phyloP scores from a whole-genome alignment of 2,113 vertebrate genomes.

The Pitta sordida region DNA sequence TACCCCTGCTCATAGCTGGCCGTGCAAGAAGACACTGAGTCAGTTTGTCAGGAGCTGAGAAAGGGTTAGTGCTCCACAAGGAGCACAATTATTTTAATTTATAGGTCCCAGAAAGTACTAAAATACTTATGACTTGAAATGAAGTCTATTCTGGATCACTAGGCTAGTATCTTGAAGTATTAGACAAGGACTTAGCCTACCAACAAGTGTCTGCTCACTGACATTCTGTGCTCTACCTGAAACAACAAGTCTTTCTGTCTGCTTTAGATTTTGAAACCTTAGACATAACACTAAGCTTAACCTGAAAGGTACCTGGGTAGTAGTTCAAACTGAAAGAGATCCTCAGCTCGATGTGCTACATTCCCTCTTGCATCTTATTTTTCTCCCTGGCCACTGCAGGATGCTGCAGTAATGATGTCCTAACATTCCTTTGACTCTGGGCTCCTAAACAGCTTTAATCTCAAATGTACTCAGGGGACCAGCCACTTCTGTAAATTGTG shows the following conservation, averaged over 20 bases:
- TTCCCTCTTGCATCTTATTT: neutral
- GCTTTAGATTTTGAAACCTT: neutral
- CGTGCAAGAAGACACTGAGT: neutral
- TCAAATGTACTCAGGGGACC: neutral
- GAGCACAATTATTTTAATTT: neutral
- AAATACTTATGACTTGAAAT: neutral
- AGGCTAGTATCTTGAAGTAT: neutral
- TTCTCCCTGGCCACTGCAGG: neutral
- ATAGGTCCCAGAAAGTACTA: neutral
- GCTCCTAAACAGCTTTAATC: neutral
- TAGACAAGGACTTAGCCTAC: neutral
- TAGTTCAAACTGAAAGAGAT: neutral
- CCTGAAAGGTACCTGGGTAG: neutral
- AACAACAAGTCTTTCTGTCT: neutral
- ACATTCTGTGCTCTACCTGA: neutral
- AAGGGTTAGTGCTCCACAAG: neutral
- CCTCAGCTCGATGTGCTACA: rapidly evolving
- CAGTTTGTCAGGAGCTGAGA: neutral
- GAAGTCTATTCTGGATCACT: neutral
- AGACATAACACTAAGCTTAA: neutral
- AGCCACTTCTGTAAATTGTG: neutral
- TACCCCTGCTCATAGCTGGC: neutral
- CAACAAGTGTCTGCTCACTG: neutral
- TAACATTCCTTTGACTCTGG: neutral
- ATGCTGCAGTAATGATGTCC: neutral